Conservation (phyloP, 2,797 vertebrate genomes). For the Esox lucius region DNA sequence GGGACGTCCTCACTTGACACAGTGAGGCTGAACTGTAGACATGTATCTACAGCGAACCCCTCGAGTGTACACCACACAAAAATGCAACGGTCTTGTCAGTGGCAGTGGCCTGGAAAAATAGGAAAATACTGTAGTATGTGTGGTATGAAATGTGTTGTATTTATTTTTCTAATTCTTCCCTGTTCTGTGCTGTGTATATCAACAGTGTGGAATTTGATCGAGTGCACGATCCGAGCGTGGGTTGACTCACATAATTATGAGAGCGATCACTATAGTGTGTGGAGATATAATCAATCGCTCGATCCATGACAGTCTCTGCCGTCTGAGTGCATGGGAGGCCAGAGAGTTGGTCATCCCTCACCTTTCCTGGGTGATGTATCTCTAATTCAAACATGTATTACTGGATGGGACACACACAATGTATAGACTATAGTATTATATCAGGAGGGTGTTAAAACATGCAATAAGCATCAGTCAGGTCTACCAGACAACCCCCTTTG, state of each 20-base stretch:
- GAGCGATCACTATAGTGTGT: conserved; percentile 37
- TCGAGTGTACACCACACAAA: not conserved
- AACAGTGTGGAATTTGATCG: conserved; percentile 49
- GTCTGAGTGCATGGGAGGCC: conserved; percentile 59
- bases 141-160: not conserved
- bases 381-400: conserved; percentile 58
- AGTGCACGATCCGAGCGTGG: conserved; percentile 55
- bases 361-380: conserved; percentile 66
- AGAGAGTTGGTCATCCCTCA: conserved; percentile 66
- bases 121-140: not conserved
- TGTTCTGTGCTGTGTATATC: not conserved
- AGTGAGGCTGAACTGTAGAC: conserved; percentile 35
- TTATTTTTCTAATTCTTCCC: not conserved
- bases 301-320: conserved; percentile 63
- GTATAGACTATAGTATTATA: conserved; percentile 51
- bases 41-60: not conserved
- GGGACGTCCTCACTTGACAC: conserved; percentile 50
- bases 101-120: not conserved
- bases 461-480: conserved; percentile 68
- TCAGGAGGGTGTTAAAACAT: conserved; percentile 62
- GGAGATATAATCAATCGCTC: conserved; percentile 67
- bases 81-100: not conserved
- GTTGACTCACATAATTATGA: conserved; percentile 57
- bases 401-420: conserved; percentile 51
- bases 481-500: conserved; percentile 38